Evolutionary conservation across 1,140 invertebrate genomes (phyloP).

Genomic region (Drosophila neocordata): DNA sequence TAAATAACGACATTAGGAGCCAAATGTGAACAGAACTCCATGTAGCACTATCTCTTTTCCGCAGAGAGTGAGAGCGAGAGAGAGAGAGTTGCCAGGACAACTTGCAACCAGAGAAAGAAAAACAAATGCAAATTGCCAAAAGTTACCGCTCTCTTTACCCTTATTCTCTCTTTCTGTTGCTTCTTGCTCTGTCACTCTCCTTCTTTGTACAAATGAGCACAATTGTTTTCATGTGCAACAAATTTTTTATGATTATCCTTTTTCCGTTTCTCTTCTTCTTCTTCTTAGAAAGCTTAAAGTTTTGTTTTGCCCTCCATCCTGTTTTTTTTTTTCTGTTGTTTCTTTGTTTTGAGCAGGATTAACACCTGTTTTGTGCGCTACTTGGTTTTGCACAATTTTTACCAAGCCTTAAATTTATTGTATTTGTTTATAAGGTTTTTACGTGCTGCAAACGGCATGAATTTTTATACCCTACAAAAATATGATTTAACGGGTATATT

Average conservation of each 20-base stretch:
- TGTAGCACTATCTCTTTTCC: constrained; percentile 29
- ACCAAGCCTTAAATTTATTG: constrained; percentile 74
- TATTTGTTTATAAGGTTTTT: constrained; percentile 79
- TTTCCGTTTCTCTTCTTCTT: neutral
- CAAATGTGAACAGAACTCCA: constrained; percentile 31
- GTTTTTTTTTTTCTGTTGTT: neutral
- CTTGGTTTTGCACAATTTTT: constrained; percentile 44
- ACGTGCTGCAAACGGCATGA: constrained; percentile 56
- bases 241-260: constrained; percentile 66
- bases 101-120: constrained; percentile 59
- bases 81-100: constrained; percentile 54
- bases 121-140: constrained; percentile 70
- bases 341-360: constrained; percentile 51
- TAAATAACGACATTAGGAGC: constrained; percentile 71
- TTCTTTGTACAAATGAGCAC: constrained; percentile 60
- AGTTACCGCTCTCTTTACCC: constrained; percentile 13
- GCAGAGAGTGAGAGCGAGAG: neutral
- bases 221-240: constrained; percentile 69
- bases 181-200: neutral
- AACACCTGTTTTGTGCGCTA: constrained; percentile 74
- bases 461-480: constrained; percentile 21
- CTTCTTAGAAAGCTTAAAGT: constrained; percentile 3
- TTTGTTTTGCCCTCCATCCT: neutral
- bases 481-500: neutral
- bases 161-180: too few relatives aligned